A percentile compares a stretch with the other conserved stretches of the same genome.
These are phyloP conservation scores for sheep (Ovis aries) DNA, from an alignment of 2,113 vertebrate species.

Conservation along the genomic window DNA sequence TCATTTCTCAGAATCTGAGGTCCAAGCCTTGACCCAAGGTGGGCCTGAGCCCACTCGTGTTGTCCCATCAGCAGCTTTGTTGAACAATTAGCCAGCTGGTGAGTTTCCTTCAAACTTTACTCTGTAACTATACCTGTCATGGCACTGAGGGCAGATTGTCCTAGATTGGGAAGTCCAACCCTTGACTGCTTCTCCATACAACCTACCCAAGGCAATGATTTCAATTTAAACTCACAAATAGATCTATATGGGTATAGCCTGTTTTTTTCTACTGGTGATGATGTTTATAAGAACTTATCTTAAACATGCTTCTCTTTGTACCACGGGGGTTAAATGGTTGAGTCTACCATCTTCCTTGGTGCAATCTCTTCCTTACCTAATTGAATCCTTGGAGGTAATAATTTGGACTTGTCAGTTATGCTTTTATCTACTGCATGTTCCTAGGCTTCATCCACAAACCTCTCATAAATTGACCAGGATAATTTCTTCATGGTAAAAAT, in stretches of 20 bases:
- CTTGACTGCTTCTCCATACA: neutral
- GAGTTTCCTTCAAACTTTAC: neutral
- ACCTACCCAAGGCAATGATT: neutral
- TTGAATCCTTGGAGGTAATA: neutral
- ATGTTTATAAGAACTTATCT: neutral
- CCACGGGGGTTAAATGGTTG: neutral
- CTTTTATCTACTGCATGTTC: neutral
- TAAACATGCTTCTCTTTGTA: neutral
- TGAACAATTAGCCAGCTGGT: neutral
- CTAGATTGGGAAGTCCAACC: neutral
- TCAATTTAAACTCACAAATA: neutral
- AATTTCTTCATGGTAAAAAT: neutral
- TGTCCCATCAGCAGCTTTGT: neutral
- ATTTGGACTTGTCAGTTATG: neutral
- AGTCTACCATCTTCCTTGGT: neutral
- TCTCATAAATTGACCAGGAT: neutral
- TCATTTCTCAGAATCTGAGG: neutral
- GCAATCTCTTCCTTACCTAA: neutral
- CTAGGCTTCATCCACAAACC: neutral
- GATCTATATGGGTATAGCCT: neutral
- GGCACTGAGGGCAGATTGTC: neutral
- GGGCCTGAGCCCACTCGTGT: neutral
- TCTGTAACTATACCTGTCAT: neutral
- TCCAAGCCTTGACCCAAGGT: neutral
- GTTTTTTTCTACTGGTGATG: neutral